phyloP scores from a whole-genome alignment of 53 echinoderm and acorn worm species.

The Apostichopus leukothele region DNA sequence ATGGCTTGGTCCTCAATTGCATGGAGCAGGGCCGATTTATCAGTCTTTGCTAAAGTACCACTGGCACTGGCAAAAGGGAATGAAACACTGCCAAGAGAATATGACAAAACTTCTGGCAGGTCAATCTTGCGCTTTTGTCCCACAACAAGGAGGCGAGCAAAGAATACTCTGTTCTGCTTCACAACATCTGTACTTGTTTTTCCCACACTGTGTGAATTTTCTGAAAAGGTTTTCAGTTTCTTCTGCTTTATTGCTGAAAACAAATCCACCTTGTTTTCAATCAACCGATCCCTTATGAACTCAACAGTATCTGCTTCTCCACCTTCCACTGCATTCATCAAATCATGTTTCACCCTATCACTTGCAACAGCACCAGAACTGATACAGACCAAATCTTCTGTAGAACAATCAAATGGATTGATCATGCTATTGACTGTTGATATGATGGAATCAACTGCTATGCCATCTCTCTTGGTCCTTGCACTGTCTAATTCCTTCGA shows the following conservation, averaged over 20 bases:
- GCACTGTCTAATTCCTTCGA: conserved; percentile 45
- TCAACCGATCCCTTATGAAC: not conserved
- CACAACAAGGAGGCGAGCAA: conserved; percentile 59
- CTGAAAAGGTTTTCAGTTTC: conserved; percentile 33
- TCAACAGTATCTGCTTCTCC: too few species aligned
- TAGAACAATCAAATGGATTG: conserved; percentile 47
- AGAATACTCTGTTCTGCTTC: conserved; percentile 46
- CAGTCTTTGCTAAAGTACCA: conserved; percentile 59
- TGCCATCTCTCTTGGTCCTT: conserved; percentile 38
- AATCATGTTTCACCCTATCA: conserved; percentile 10
- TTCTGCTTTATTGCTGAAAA: conserved; percentile 21
- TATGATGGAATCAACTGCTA: conserved; percentile 3
- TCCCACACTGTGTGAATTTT: conserved; percentile 30
- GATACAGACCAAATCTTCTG: conserved; percentile 31
- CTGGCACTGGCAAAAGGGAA: conserved; percentile 38
- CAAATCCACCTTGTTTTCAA: conserved; percentile 14
- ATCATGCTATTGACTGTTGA: conserved; percentile 35
- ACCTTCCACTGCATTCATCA: not conserved
- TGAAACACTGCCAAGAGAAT: conserved; percentile 55
- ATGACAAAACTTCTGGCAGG: conserved; percentile 42
- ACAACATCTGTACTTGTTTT: conserved; percentile 36
- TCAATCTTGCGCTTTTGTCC: conserved; percentile 59
- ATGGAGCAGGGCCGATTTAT: conserved; percentile 56
- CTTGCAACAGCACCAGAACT: conserved; percentile 57
- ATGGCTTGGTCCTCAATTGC: conserved; percentile 20